Evolutionary conservation across 2,888 invertebrate species (phyloP), one percentile per base, ranked within the genome.

Genomic region (Xestia sexstrigata): DNA sequence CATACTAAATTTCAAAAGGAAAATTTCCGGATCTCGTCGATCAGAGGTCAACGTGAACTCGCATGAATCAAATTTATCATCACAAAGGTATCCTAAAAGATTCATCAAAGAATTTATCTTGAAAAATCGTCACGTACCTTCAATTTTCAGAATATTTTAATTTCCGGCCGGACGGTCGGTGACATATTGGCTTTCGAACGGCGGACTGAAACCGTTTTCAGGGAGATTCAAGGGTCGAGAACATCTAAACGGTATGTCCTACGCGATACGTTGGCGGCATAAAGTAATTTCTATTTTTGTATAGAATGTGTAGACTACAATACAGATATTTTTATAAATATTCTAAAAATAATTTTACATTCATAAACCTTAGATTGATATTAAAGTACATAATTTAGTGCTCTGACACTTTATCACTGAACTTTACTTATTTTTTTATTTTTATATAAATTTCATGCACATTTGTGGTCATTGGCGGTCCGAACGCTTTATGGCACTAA

Each of bases 131-230:
- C 83, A 81, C 82, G 78, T 85, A 78, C 81, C 84, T 79, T 80
- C 84, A 82, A 85, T 86, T 82, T 89, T 78, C 80, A 80, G 86
- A 89, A 87, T 87, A 90, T 90, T 90, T 91, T 91, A 91, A 92
- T 91, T 91, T 92, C 91, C 91, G 91, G 86, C 47, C 75, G 79
- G 82, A 79, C 83, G 75, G 76, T 72, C 70, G 49, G 78, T 78
- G 87, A 85, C 88, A 84, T 87, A 87, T 88, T 87, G 87, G 73
- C 71, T 81, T 84, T 87, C 78, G 78, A 67, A 78, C 84, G 78
- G 74, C 47, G 69, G 65, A 63, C 73, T 71, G 65, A 66, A 78
- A 79, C 23, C 71, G 63, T 78, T 83, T 83, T 72, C 66, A 58
- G 60, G 42, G 58, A 23, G 49, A 47, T 68, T 75, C 68, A 65